Percentiles rank a stretch among this genome's conserved stretches.
phyloP scores from a whole-genome alignment of 92 coral and sea anemone species.

The Diadumene lineata region DNA sequence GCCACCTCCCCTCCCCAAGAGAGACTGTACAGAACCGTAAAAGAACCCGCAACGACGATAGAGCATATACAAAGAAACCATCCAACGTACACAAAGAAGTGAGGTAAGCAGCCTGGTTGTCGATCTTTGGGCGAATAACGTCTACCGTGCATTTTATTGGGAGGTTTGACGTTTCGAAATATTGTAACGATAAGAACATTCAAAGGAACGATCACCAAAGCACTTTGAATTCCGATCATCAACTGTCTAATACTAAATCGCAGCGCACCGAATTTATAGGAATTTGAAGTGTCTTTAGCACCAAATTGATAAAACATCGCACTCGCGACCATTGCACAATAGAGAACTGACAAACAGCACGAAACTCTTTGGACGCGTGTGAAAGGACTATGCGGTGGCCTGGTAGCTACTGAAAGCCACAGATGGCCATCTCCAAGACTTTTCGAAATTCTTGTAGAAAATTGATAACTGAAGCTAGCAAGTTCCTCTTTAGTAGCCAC shows the following conservation, averaged over 20 bases:
- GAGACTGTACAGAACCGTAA: conserved; percentile 74
- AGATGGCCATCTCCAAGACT: conserved; percentile 87
- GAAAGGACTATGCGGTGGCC: conserved; percentile 93
- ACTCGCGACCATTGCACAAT: conserved; percentile 90
- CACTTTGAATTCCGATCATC: conserved; percentile 80
- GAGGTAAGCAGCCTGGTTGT: conserved; percentile 66
- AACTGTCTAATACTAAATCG: conserved; percentile 79
- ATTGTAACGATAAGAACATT: conserved; percentile 77
- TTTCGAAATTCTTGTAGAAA: conserved; percentile 68
- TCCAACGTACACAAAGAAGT: conserved; percentile 68
- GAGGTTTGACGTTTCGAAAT: conserved; percentile 71
- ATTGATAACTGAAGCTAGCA: conserved; percentile 74
- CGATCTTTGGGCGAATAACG: conserved; percentile 12
- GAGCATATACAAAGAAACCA: conserved; percentile 68
- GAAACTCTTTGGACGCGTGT: conserved; percentile 92
- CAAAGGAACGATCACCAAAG: conserved; percentile 78
- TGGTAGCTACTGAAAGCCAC: conserved; percentile 90
- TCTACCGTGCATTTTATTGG: background rate
- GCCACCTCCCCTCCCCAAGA: conserved; percentile 81
- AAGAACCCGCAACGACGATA: conserved; percentile 53
- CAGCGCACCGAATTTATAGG: conserved; percentile 75
- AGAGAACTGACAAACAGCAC: conserved; percentile 78
- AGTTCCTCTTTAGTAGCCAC: conserved; percentile 72
- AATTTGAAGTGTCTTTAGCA: conserved; percentile 56
- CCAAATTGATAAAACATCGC: conserved; percentile 98